Base-by-base conservation (phyloP, 2,797 vertebrate genomes). In the Taeniopygia guttata region DNA sequence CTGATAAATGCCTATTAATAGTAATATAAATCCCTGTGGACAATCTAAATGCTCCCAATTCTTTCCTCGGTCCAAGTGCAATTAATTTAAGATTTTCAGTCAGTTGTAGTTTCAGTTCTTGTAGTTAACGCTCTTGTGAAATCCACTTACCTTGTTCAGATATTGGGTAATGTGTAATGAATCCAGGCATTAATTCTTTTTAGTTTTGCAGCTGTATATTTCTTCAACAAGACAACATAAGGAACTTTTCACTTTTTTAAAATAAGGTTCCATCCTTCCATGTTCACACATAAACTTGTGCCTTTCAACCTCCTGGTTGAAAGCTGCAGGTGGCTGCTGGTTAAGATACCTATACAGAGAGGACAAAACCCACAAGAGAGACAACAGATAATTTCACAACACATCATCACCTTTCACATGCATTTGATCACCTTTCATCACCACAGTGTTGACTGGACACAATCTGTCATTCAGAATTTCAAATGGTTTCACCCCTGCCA, bases 251-350 rank as follows among this genome's bases (percentile, higher is more conserved):
- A 29, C 27, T 64, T 45, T 64, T 56, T 56, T 34, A 64, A 17
- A 10, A 8, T 21, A 29, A 58, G 29, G 6, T 10, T 59, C 7
- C 5, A 30, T 58, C 14, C 73, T 58, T 38, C 29, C 48, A 34
- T 0, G 0, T 46, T 68, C 11, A 16, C 29, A n/a, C 20, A 38
- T 38, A 38, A 64, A 58, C 22, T 5, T 51, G 22, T 58, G 51
- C 36, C 18, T 64, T 79, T 49, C 32, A 36, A 16, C 22, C 6
- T 13, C 27, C 27, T 38, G 19, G 6, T 1, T 45, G 27, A 45
- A 79, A 72, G 51, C 10, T 58, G 38, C 16, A 32, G 29, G 20
- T 23, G 20, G 16, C 6, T 22, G 18, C n/a, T 38, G 29, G 27
- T n/a, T 58, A 45, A 58, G n/a, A n/a, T 15, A 17, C 7, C n/a